phyloP scores from a whole-genome alignment of 1,140 invertebrate genomes.

The Aphelenchoides besseyi region DNA sequence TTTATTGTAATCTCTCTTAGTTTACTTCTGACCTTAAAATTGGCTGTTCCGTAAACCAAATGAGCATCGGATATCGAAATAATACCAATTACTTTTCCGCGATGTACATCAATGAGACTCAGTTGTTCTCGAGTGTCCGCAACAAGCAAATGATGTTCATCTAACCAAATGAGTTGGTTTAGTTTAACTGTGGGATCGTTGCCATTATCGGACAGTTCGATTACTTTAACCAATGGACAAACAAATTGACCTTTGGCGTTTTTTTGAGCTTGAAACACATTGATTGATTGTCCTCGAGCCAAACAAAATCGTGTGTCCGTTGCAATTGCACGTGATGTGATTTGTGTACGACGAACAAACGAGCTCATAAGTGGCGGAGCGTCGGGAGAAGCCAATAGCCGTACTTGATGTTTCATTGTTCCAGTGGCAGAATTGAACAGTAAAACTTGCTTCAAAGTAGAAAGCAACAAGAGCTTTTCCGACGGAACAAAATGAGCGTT shows the following conservation, averaged over 20 bases:
- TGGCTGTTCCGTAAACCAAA: constrained; percentile 64
- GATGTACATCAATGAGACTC: constrained; percentile 24
- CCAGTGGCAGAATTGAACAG: constrained; percentile 20
- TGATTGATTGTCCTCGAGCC: not conserved
- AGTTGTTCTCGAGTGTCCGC: constrained; percentile 18
- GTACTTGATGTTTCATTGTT: constrained; percentile 31
- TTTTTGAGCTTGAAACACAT: not conserved
- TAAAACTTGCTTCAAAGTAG: constrained; percentile 79
- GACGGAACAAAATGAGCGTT: not conserved
- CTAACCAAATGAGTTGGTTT: constrained; percentile 23
- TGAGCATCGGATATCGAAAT: constrained; percentile 75
- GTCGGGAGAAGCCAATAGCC: constrained; percentile 62
- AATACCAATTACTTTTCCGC: constrained; percentile 15
- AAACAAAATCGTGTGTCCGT: constrained; percentile 4
- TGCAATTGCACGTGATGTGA: not conserved
- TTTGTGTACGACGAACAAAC: not conserved
- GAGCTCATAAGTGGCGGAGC: constrained; percentile 73
- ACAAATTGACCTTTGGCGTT: not conserved
- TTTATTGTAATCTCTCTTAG: constrained; percentile 7
- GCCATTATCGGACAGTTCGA: not conserved
- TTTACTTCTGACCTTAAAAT: constrained; percentile 38
- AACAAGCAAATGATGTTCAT: constrained; percentile 22
- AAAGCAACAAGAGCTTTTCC: constrained; percentile 73
- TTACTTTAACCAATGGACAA: not conserved
- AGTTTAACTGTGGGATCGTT: not conserved